Base-by-base conservation (phyloP, 2,113 vertebrate genomes). In the Rhea pennata region DNA sequence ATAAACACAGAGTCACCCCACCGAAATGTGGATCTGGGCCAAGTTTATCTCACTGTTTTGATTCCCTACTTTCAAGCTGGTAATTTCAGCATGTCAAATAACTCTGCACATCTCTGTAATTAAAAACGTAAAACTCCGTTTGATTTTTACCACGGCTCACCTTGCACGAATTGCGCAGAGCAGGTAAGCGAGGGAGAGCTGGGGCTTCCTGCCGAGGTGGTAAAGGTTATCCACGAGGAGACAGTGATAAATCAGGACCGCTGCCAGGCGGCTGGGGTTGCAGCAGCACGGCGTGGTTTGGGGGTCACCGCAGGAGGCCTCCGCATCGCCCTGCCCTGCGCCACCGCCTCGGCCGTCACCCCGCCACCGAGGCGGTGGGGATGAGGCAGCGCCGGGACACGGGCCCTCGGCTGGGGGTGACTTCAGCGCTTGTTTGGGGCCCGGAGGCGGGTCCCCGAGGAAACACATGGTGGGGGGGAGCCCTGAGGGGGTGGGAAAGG, bases 381-480 rank as follows among this genome's bases (percentile, higher is more conserved):
- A 36, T 36, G 36, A 36, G 23, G 4, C 1, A 9, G 42, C 16
- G 9, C 61, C 1, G 70, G 33, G 23, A 46, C 42, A 7, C 14
- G 3, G 7, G 1, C 23, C 61, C 56, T 64, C 80, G 24, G 87
- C 33, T 0, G 2, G 46, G 8, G 58, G 67, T 0, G 1, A 0
- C 21, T 2, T 5, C 23, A 10, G 21, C 51, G 5, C 51, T 23
- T 44, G 42, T 44, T 1, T 26, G 12, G 58, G 9, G 46, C 1
- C 26, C 53, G 4, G 8, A 44, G 27, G 36, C 33, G 24, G 27
- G 29, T 67, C 33, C 50, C 22, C 5, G 29, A 3, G 40, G 20
- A 19, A 46, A 6, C 2, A 26, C 20, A 31, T 1, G 53, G 44
- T 33, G 78, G 1, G 22, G 27, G 36, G 29, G 58, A 50, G 12